phyloP scores from a whole-genome alignment of 2,888 invertebrate species.

The Dicycla oo region DNA sequence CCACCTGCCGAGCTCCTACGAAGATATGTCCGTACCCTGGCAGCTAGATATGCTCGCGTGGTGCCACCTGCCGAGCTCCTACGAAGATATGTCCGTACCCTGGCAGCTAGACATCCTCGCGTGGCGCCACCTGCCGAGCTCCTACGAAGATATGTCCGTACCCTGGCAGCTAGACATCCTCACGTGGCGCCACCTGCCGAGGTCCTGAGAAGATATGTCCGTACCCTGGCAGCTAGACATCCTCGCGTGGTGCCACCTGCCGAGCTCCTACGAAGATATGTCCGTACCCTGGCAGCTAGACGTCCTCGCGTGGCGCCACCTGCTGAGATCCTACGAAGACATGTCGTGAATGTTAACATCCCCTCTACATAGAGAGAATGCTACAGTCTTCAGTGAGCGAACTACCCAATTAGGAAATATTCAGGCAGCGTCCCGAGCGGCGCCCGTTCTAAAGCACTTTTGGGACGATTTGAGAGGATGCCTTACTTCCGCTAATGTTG shows the following conservation, averaged over 20 bases:
- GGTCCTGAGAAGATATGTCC: too few relatives aligned
- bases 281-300: not conserved
- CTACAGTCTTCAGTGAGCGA: not conserved
- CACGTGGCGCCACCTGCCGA: too few relatives aligned
- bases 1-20: too few relatives aligned
- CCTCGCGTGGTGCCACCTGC: conserved; percentile 6
- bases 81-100: too few relatives aligned
- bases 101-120: too few relatives aligned
- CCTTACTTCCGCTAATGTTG: conserved; percentile 6
- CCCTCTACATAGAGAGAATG: not conserved
- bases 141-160: too few relatives aligned
- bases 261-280: too few relatives aligned
- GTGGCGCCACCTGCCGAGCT: too few relatives aligned
- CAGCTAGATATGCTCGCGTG: too few relatives aligned
- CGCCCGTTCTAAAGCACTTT: conserved; percentile 22
- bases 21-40: too few relatives aligned
- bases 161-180: too few relatives aligned
- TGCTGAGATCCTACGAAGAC: conserved; percentile 12
- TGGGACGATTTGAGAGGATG: conserved; percentile 6
- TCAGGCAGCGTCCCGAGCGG: conserved; percentile 20
- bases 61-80: too few relatives aligned
- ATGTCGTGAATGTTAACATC: conserved; percentile 17
- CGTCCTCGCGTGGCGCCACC: conserved; percentile 22
- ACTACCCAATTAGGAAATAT: conserved; percentile 45
- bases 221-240: not conserved